These are phyloP conservation scores for Drosophila athabasca DNA, from an alignment of 1,140 invertebrate species.

Conservation along the genomic window DNA sequence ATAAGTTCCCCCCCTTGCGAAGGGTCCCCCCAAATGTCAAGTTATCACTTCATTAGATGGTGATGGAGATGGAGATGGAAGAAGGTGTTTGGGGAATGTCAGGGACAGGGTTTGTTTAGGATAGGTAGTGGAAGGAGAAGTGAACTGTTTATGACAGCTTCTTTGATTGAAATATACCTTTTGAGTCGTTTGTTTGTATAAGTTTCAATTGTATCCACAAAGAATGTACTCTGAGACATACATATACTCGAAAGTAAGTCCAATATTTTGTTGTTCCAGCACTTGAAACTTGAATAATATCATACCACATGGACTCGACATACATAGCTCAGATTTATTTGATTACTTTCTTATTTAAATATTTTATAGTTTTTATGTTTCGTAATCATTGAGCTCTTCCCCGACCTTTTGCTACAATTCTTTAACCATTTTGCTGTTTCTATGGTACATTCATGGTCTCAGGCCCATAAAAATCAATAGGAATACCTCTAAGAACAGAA, in stretches of 20 bases:
- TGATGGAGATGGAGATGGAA: slow-evolving; percentile 9
- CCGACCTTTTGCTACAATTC: too few species aligned
- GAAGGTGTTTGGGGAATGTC: neutral
- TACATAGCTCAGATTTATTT: too few species aligned
- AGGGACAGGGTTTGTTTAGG: slow-evolving; percentile 11
- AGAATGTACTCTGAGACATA: too few species aligned
- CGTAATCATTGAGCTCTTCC: too few species aligned
- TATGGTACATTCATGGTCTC: neutral
- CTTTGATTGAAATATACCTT: neutral
- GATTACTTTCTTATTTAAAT: too few species aligned
- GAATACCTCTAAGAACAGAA: slow-evolving; percentile 2
- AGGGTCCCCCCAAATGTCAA: slow-evolving; percentile 18
- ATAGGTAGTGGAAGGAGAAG: neutral
- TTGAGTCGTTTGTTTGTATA: neutral
- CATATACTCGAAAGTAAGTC: too few species aligned
- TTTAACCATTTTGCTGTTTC: neutral
- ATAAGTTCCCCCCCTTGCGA: slow-evolving; percentile 41
- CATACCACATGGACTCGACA: too few species aligned
- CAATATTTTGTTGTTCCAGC: too few species aligned
- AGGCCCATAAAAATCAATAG: slow-evolving; percentile 32
- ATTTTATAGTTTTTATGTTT: too few species aligned
- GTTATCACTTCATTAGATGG: slow-evolving; percentile 73
- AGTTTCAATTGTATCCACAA: too few species aligned
- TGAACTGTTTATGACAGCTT: slow-evolving; percentile 1
- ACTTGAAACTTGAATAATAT: too few species aligned